These are phyloP conservation scores for Sphaerodactylus townsendi DNA, from an alignment of 2,113 vertebrate species.

Conservation along the genomic window DNA sequence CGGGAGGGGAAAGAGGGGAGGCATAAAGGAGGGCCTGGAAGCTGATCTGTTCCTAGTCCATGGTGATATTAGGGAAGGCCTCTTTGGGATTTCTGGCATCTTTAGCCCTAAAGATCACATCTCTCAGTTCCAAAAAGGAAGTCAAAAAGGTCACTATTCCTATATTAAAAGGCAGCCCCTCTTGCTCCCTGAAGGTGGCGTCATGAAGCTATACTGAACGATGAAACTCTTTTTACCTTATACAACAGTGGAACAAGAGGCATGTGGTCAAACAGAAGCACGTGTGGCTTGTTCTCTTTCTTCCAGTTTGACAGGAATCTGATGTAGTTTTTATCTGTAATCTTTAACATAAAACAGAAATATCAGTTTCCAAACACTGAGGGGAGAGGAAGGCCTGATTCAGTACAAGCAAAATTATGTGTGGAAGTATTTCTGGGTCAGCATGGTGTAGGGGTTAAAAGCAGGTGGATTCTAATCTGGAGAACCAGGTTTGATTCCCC, in stretches of 20 bases:
- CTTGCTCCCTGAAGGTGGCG: too few relatives aligned
- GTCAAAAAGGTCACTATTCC: not conserved
- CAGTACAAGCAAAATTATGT: too few relatives aligned
- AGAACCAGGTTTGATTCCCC: too few relatives aligned
- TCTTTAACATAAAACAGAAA: slow-evolving; percentile 70
- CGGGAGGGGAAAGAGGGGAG: too few relatives aligned
- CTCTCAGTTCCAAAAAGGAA: not conserved
- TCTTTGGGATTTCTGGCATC: not conserved
- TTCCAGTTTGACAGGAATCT: slow-evolving; percentile 90
- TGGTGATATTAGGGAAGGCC: not conserved
- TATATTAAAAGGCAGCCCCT: too few relatives aligned
- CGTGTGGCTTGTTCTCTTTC: slow-evolving; percentile 91
- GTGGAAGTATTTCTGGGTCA: too few relatives aligned
- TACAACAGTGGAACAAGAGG: slow-evolving; percentile 84
- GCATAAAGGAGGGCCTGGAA: too few relatives aligned
- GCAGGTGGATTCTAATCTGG: too few relatives aligned
- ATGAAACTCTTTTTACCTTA: slow-evolving; percentile 77
- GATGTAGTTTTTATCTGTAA: slow-evolving; percentile 90
- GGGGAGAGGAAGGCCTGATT: too few relatives aligned
- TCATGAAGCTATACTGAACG: not conserved
- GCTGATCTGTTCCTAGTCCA: too few relatives aligned
- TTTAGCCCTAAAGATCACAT: not conserved
- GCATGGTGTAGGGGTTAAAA: too few relatives aligned
- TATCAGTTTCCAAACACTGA: not conserved
- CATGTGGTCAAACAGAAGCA: slow-evolving; percentile 92